Evolutionary conservation across 2,888 invertebrate species (phyloP), one percentile per base, ranked within the genome.

Genomic region (Ophioninae sp.): DNA sequence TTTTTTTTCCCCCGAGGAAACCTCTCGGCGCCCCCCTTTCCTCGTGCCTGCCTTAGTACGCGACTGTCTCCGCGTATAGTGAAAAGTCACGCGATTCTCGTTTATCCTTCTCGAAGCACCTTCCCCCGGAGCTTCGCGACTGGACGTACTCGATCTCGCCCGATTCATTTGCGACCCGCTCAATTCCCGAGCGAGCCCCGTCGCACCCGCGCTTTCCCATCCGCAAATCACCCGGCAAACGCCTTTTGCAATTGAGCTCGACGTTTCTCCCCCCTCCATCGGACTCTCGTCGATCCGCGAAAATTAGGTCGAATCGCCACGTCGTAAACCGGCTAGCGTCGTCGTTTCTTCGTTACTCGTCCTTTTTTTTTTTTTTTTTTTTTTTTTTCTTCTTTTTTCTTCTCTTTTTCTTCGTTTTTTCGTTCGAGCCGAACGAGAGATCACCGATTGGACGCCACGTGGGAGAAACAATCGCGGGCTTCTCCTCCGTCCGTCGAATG

Each of bases 71-170:
- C 37, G 44, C 2, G 17, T 13, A 20, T 64, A 9, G 73, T 6
- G 20, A n/a, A 6, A 59, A 41, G 44, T 68, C 59, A 78, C 63
- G 78, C 71, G 83, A 80, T 77, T 77, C 37, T 64, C 37, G 44
- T 17, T 51, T 51, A 6, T 20, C 6, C 51, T 17, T 8, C 6
- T 8, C 51, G n/a, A 51, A 68, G 30, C 68, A 51, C 23, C 63
- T 5, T 9, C 17, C 51, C 64, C 51, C 69, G 13, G 23, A 22
- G 56, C 23, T 23, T 56, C 22, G 23, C 59, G 23, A 37, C 44
- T 51, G 30, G 37, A 17, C 69, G 56, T 30, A 41, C 37, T 23
- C 77, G 6, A 59, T 64, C 56, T 59, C 73, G 23, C 39, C 61
- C 68, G 37, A 72, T 61, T 74, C 8, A 2, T 30, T 30, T 37